Evolutionary conservation across 2,888 invertebrate genomes (phyloP).

Genomic region (Leucophora obtusa): DNA sequence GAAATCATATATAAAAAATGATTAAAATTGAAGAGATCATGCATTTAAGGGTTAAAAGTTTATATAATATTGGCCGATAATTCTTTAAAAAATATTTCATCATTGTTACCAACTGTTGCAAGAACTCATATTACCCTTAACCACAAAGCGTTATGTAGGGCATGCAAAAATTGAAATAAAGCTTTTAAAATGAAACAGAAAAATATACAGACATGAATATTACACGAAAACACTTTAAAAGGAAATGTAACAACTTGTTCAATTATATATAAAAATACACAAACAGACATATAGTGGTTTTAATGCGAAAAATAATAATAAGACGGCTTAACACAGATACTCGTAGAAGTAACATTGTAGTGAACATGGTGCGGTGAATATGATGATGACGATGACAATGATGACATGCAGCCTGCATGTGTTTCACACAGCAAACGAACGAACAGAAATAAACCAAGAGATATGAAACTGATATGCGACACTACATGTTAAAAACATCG

Average conservation of each 20-base stretch:
- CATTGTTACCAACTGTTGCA: not conserved
- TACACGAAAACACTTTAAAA: conserved; percentile 46
- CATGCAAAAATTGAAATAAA: conserved; percentile 5
- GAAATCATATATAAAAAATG: too few relatives aligned
- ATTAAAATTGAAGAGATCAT: too few relatives aligned
- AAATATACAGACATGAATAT: conserved; percentile 27
- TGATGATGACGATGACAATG: conserved; percentile 43
- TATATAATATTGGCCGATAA: too few relatives aligned
- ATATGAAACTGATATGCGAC: conserved; percentile 49
- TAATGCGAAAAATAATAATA: conserved; percentile 15
- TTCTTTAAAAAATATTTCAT: too few relatives aligned
- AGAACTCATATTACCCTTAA: not conserved
- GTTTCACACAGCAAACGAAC: conserved; percentile 50
- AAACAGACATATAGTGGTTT: conserved; percentile 5
- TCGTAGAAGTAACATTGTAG: conserved; percentile 20
- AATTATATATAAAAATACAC: conserved; percentile 38
- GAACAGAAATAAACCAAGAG: conserved; percentile 8
- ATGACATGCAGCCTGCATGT: conserved; percentile 63
- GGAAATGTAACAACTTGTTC: conserved; percentile 61
- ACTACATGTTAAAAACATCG: conserved; percentile 45
- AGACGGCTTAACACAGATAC: conserved; percentile 18
- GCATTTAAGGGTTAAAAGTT: too few relatives aligned
- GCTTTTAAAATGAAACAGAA: conserved; percentile 32
- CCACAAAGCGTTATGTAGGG: not conserved
- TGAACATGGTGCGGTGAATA: not conserved